A percentile compares a stretch with the other conserved stretches of the same genome.
These are phyloP conservation scores for Myiozetetes cayanensis DNA, from an alignment of 2,113 vertebrate species.

Conservation along the genomic window DNA sequence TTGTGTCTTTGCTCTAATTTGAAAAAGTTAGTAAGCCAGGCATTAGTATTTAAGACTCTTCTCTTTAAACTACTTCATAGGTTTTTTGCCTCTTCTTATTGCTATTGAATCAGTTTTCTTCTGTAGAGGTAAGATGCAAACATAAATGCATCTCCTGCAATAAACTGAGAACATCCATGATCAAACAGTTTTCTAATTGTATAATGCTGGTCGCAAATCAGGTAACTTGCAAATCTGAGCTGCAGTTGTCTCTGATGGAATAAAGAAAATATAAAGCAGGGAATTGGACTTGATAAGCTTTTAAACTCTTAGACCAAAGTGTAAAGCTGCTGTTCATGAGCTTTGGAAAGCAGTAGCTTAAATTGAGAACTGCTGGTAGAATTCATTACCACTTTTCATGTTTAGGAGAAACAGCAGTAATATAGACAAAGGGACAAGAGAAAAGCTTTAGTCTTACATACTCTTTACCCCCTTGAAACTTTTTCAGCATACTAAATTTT, in stretches of 20 bases:
- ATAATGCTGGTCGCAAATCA: not conserved
- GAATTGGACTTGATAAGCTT: not conserved
- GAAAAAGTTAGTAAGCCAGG: not conserved
- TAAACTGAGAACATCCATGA: not conserved
- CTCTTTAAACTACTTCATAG: not conserved
- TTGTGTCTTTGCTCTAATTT: not conserved
- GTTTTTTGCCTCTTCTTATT: not conserved
- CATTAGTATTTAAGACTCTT: not conserved
- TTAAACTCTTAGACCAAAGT: not conserved
- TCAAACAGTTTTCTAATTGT: not conserved
- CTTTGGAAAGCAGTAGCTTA: not conserved
- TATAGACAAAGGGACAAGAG: not conserved
- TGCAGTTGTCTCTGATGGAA: not conserved
- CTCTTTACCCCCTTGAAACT: not conserved
- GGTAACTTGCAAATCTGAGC: not conserved
- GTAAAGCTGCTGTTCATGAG: not conserved
- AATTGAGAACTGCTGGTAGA: not conserved
- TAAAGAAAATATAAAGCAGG: not conserved
- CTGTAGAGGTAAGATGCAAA: not conserved
- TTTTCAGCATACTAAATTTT: not conserved
- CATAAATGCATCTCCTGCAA: not conserved
- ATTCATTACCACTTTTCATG: accelerated
- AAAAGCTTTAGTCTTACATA: not conserved
- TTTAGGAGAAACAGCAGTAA: not conserved
- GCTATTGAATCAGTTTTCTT: not conserved